Percentiles rank a stretch among this genome's conserved stretches.
These are phyloP conservation scores for Rhyacophila brunnea DNA, from an alignment of 1,140 invertebrate genomes.

Conservation along the genomic window DNA sequence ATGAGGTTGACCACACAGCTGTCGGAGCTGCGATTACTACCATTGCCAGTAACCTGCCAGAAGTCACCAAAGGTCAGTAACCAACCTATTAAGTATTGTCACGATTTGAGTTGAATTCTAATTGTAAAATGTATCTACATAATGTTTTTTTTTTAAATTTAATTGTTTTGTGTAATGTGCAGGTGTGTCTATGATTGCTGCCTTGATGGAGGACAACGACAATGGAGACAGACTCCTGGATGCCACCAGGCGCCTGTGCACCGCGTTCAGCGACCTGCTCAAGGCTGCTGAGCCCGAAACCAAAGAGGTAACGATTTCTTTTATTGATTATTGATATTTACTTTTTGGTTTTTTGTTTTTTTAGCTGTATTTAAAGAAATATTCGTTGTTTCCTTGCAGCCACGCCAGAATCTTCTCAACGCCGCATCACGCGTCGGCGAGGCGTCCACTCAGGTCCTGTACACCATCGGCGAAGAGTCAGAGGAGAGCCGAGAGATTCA, in stretches of 20 bases:
- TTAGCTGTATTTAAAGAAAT: too few species aligned
- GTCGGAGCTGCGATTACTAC: constrained; percentile 96
- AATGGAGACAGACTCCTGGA: constrained; percentile 86
- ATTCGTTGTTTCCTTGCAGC: constrained; percentile 55
- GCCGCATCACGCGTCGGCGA: constrained; percentile 95
- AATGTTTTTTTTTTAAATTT: too few species aligned
- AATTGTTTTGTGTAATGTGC: too few species aligned
- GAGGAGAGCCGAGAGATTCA: constrained; percentile 74
- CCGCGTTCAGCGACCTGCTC: constrained; percentile 92
- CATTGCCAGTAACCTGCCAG: constrained; percentile 93
- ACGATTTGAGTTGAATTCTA: too few species aligned
- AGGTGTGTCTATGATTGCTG: constrained; percentile 88
- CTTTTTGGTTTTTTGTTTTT: too few species aligned
- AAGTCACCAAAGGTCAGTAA: constrained; percentile 81
- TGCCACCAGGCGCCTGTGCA: constrained; percentile 88
- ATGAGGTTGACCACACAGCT: constrained; percentile 90
- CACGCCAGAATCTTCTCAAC: constrained; percentile 87
- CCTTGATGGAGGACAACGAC: constrained; percentile 81
- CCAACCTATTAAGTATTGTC: too few species aligned
- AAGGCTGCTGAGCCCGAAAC: constrained; percentile 91
- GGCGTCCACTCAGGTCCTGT: constrained; percentile 90
- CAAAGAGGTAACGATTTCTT: too few species aligned
- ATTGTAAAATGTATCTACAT: too few species aligned
- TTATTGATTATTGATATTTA: too few species aligned
- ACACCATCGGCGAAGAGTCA: constrained; percentile 91